Conservation (phyloP, 2,113 vertebrate genomes). For the Chlorodrepanis virens region DNA sequence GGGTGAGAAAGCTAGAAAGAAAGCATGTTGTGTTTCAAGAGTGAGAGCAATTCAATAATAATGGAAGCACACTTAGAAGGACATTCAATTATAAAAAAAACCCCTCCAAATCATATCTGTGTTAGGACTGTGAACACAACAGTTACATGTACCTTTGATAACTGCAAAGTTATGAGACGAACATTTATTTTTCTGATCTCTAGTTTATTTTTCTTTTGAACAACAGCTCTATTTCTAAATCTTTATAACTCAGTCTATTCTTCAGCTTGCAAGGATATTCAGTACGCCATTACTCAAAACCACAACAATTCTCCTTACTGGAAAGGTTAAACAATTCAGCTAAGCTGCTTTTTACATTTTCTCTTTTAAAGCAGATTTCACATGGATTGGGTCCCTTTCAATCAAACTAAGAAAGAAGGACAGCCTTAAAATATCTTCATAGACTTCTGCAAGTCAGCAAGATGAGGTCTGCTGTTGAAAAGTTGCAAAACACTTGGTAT, state of each 20-base stretch:
- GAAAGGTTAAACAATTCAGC: not conserved
- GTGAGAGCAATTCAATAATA: not conserved
- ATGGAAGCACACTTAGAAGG: not conserved
- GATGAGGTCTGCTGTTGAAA: not conserved
- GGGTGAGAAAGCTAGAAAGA: not conserved
- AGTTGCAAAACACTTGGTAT: not conserved
- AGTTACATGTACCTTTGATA: not conserved
- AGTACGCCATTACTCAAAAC: not conserved
- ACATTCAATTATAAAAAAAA: not conserved
- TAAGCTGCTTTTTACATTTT: not conserved
- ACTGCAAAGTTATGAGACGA: not conserved
- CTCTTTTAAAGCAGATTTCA: not conserved
- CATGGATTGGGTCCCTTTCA: not conserved
- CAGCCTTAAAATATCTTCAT: not conserved
- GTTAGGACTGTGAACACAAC: not conserved
- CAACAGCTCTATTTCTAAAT: not conserved
- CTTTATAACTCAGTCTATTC: not conserved
- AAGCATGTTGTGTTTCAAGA: constrained; percentile 22
- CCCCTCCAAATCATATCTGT: not conserved
- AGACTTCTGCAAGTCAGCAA: not conserved
- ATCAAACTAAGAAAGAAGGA: not conserved
- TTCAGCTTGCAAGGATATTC: not conserved
- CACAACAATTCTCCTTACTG: not conserved
- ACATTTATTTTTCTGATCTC: not conserved
- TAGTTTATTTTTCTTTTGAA: not conserved